phyloP scores from a whole-genome alignment of 2,888 invertebrate species.

The Patella ulyssiponensis region DNA sequence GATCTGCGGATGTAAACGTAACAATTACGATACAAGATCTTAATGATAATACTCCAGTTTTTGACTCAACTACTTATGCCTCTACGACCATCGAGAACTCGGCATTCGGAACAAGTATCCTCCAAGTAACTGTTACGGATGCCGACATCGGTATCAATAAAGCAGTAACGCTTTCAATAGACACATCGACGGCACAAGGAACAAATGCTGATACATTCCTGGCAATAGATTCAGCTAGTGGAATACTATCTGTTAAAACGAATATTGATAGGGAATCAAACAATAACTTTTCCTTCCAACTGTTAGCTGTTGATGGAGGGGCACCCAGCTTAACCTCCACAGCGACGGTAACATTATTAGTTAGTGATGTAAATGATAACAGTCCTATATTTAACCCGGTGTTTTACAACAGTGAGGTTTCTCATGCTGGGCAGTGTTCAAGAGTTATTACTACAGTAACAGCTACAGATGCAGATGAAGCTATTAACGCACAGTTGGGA shows the following conservation, averaged over 20 bases:
- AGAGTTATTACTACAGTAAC: constrained; percentile 23
- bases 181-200: constrained; percentile 36
- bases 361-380: constrained; percentile 53
- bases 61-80: constrained; percentile 42
- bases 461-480: constrained; percentile 31
- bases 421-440: constrained; percentile 48
- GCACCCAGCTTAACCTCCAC: constrained; percentile 89
- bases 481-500: constrained; percentile 37
- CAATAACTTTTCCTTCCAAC: constrained; percentile 37
- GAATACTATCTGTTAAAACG: constrained; percentile 40
- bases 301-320: constrained; percentile 92
- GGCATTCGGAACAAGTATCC: constrained; percentile 44
- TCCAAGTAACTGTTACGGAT: constrained; percentile 52
- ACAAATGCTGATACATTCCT: constrained; percentile 40
- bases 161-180: constrained; percentile 50
- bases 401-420: constrained; percentile 53
- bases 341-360: constrained; percentile 74
- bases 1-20: constrained; percentile 47
- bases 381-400: constrained; percentile 44
- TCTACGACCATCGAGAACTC: constrained; percentile 51
- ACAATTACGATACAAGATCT: constrained; percentile 54
- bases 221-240: constrained; percentile 38
- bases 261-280: constrained; percentile 20
- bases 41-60: constrained; percentile 62
- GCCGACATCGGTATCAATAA: constrained; percentile 54